A percentile compares a stretch with the other conserved stretches of the same genome.
Evolutionary conservation across 2,113 vertebrate species (phyloP).

Genomic region (Pedetes capensis): DNA sequence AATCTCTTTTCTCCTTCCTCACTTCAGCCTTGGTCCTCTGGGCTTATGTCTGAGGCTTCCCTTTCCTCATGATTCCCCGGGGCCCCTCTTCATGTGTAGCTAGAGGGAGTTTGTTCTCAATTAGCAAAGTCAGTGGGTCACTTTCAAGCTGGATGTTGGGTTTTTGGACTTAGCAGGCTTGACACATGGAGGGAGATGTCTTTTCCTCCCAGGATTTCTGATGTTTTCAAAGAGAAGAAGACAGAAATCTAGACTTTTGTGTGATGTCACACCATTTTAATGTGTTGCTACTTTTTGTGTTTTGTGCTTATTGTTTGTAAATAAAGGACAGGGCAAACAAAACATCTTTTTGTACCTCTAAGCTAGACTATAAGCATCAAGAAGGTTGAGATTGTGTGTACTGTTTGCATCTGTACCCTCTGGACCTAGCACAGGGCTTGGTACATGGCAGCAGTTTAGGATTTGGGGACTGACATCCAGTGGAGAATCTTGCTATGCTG

Average conservation of each 20-base stretch:
- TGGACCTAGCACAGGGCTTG: not conserved
- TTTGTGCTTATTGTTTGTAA: conserved; percentile 18
- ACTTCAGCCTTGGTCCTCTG: not conserved
- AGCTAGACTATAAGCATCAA: not conserved
- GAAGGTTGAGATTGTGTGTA: not conserved
- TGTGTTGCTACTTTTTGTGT: not conserved
- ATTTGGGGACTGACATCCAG: not conserved
- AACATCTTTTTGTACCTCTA: not conserved
- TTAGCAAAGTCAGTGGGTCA: not conserved
- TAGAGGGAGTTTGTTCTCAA: not conserved
- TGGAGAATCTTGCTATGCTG: not conserved
- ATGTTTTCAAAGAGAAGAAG: not conserved
- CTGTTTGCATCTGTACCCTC: not conserved
- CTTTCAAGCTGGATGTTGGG: not conserved
- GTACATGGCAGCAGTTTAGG: not conserved
- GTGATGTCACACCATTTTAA: not conserved
- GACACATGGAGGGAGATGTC: not conserved
- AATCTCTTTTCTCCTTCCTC: not conserved
- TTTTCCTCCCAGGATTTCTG: not conserved
- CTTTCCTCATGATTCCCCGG: not conserved
- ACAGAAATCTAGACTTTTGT: not conserved
- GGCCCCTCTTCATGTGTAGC: not conserved
- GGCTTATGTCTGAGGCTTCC: not conserved
- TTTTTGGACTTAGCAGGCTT: not conserved
- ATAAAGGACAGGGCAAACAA: not conserved